Base-by-base conservation (phyloP, 2,888 invertebrate genomes). In the Conomelus anceps region DNA sequence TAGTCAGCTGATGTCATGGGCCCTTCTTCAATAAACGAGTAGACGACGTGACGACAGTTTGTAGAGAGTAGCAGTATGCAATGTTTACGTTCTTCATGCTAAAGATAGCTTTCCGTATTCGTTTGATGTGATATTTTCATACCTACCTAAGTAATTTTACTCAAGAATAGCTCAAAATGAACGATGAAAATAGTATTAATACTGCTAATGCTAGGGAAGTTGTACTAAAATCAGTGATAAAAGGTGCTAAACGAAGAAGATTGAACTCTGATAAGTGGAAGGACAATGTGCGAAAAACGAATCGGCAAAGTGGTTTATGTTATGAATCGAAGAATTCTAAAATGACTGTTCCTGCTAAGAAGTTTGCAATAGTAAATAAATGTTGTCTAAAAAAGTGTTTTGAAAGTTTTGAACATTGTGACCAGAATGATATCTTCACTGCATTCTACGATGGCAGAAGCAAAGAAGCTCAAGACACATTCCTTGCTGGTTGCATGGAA, bases 381-480 rank as follows among this genome's bases (percentile, higher is more conserved):
- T 85, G 85, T 22, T 85, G 85, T 85, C 22, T 23, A 17, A 22
- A 85, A 84, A 85, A 85, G 22, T 22, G n/a, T 22, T 85, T 85
- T 85, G 85, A 85, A 85, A 85, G 23, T 13, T 23, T 89, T 22
- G 86, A 26, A 23, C 20, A 23, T 22, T 26, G 22, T 23, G 85
- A 22, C n/a, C 86, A 86, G 63, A 86, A 87, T 63, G 85, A 88
- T 20, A 88, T 88, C 13, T 88, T 88, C 63, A 41, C n/a, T 85
- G 22, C 23, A 22, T 89, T 89, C 29, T 89, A 89, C 23, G 23
- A 26, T 26, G n/a, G 23, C 29, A n/a, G 86, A 29, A 86, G 20
- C 23, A 89, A 88, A 41, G 88, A 88, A 24, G 4, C 88, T n/a
- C 88, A 88, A 88, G 88, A 88, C 23, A n/a, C n/a, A 23, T 88